Evolutionary conservation across 2,113 vertebrate genomes (phyloP).

Genomic region (Campylorhamphus procurvoides): DNA sequence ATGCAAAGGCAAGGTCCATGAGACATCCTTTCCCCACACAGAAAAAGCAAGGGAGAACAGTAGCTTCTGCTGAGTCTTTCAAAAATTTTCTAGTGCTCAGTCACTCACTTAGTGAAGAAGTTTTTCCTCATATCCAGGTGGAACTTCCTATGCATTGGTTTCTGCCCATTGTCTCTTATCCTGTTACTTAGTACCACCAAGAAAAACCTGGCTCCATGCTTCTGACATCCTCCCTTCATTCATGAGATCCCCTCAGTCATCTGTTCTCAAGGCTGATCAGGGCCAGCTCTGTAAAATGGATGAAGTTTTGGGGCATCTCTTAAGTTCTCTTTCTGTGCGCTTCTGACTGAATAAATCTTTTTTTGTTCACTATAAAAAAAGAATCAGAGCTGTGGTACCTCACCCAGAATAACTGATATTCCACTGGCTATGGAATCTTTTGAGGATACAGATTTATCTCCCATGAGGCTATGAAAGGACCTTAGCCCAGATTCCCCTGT

Average conservation of each 20-base stretch:
- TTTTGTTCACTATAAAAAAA: background rate
- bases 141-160: background rate
- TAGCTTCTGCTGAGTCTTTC: background rate
- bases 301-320: background rate
- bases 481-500: background rate
- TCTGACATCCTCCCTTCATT: background rate
- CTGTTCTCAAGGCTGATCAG: rapidly evolving
- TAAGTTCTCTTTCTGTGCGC: background rate
- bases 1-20: background rate
- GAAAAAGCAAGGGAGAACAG: background rate
- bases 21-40: background rate
- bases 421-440: background rate
- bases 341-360: background rate
- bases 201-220: rapidly evolving
- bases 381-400: background rate
- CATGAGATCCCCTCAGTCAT: background rate
- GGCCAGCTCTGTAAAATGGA: background rate
- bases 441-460: background rate
- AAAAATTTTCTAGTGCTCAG: background rate
- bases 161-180: background rate
- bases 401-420: background rate
- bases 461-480: background rate
- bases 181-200: background rate
- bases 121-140: background rate
- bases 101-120: background rate